Conservation (phyloP, 2,113 vertebrate genomes). For the Urocynchramus pylzowi region DNA sequence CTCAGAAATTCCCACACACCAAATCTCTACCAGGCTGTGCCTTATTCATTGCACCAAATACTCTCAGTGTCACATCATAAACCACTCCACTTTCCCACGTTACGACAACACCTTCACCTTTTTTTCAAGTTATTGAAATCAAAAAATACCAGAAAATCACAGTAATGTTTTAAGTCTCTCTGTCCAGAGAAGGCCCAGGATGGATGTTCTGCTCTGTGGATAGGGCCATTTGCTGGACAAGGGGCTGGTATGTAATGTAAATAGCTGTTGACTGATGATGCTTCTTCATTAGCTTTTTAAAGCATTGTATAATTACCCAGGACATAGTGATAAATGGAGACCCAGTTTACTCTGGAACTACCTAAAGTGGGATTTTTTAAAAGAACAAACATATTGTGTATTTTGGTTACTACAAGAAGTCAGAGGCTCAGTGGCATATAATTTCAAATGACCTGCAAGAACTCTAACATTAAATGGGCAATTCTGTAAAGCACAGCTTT, state of each 20-base stretch:
- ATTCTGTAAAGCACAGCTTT: background rate
- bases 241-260: background rate
- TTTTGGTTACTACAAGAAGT: background rate
- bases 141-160: background rate
- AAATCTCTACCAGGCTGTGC: background rate
- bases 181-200: background rate
- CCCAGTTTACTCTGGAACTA: background rate
- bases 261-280: background rate
- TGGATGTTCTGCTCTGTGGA: background rate
- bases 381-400: background rate
- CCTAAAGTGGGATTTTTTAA: background rate
- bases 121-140: background rate
- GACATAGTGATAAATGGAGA: background rate
- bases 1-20: fast-evolving
- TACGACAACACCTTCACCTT: background rate
- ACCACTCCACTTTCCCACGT: background rate
- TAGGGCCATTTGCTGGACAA: background rate
- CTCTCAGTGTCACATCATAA: background rate
- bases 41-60: background rate
- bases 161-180: background rate
- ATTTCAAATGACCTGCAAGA: background rate
- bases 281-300: background rate
- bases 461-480: background rate
- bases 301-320: background rate
- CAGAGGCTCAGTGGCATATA: background rate